These are phyloP conservation scores for Nebria brevicollis DNA, from an alignment of 2,888 invertebrate genomes.

Conservation along the genomic window DNA sequence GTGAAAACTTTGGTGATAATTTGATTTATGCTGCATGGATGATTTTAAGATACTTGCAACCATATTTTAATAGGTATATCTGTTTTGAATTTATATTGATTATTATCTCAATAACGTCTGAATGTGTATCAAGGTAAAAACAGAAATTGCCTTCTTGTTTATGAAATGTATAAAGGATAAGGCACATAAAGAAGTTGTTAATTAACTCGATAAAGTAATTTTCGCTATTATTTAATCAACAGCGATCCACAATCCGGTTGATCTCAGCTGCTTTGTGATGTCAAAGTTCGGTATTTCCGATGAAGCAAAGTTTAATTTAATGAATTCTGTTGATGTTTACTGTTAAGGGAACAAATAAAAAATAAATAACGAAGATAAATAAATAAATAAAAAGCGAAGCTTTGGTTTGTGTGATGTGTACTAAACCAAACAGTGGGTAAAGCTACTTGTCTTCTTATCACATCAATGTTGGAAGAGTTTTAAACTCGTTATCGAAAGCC, in stretches of 20 bases:
- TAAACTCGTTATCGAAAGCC: slow-evolving; percentile 14
- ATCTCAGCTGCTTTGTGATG: not conserved
- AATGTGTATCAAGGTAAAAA: too few relatives aligned
- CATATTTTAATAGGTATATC: too few relatives aligned
- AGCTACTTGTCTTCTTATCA: slow-evolving; percentile 6
- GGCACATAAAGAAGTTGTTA: not conserved
- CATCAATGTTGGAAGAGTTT: slow-evolving; percentile 17
- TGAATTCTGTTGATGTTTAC: slow-evolving; percentile 36
- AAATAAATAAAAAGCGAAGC: slow-evolving; percentile 11
- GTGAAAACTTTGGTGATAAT: slow-evolving; percentile 37
- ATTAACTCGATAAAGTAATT: not conserved
- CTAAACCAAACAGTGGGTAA: not conserved
- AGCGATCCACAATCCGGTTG: too few relatives aligned
- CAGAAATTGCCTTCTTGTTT: too few relatives aligned
- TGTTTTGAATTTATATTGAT: too few relatives aligned
- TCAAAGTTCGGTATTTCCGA: not conserved
- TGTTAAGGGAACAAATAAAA: slow-evolving; percentile 33
- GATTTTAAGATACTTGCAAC: not conserved
- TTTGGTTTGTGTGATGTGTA: not conserved
- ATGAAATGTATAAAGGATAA: too few relatives aligned
- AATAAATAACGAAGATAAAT: slow-evolving; percentile 27
- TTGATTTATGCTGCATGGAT: slow-evolving; percentile 29
- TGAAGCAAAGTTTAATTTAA: slow-evolving; percentile 28
- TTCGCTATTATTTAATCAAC: too few relatives aligned
- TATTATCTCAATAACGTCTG: too few relatives aligned